These are phyloP conservation scores for Notocelia uddmanniana DNA, from an alignment of 2,888 invertebrate species.

Conservation along the genomic window DNA sequence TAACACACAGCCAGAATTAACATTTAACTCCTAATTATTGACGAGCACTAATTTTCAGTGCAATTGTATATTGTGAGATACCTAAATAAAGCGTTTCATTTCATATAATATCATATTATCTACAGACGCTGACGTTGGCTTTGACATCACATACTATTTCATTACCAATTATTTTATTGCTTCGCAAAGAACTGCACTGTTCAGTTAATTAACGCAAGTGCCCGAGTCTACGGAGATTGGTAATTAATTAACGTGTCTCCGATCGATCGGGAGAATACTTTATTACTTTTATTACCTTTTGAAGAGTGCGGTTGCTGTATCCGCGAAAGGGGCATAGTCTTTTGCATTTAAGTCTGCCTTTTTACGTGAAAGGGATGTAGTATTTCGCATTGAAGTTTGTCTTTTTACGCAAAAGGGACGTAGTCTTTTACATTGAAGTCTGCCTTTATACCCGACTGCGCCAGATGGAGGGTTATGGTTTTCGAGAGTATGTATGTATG, in stretches of 20 bases:
- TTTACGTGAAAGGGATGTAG: background rate
- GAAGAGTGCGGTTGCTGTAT: constrained; percentile 14
- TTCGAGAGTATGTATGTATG: too few relatives aligned
- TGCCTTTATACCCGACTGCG: too few relatives aligned
- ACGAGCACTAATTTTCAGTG: too few relatives aligned
- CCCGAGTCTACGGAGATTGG: constrained; percentile 50
- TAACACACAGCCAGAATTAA: too few relatives aligned
- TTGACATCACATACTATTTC: background rate
- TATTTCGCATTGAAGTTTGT: background rate
- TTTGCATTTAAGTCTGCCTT: constrained; percentile 9
- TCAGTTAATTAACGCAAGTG: constrained; percentile 50
- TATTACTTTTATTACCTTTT: constrained; percentile 48
- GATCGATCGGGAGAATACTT: constrained; percentile 49
- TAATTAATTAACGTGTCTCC: constrained; percentile 50
- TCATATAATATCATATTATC: too few relatives aligned
- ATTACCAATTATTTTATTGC: constrained; percentile 31
- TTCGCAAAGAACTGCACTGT: constrained; percentile 43
- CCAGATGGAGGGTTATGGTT: too few relatives aligned
- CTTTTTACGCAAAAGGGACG: too few relatives aligned
- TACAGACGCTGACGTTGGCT: constrained; percentile 1
- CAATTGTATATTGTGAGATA: too few relatives aligned
- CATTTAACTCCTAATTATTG: too few relatives aligned
- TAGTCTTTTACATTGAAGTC: too few relatives aligned
- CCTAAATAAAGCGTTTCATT: too few relatives aligned
- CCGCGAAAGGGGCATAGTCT: background rate